Evolutionary conservation across 1,140 invertebrate genomes (phyloP).

Genomic region (Drosophila simulans): DNA sequence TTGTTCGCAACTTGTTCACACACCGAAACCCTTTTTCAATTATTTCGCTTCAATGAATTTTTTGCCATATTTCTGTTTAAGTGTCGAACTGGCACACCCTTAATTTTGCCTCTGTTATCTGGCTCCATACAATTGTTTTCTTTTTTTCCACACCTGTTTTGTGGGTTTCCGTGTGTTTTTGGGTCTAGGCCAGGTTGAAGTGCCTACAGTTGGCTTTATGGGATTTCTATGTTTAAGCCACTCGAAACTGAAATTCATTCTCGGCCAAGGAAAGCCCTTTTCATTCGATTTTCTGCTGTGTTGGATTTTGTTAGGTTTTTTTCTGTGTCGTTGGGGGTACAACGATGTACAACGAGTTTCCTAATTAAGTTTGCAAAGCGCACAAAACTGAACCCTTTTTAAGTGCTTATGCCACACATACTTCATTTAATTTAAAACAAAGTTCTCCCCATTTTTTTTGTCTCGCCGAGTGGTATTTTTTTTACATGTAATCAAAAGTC

Average conservation of each 20-base stretch:
- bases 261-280: conserved; percentile 19
- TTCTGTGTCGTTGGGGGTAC: neutral
- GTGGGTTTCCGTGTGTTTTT: conserved; percentile 27
- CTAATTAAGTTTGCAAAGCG: conserved; percentile 68
- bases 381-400: conserved; percentile 57
- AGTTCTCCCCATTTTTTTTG: conserved; percentile 39
- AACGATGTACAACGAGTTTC: conserved; percentile 43
- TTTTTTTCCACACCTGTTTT: conserved; percentile 58
- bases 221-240: conserved; percentile 48
- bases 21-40: conserved; percentile 73
- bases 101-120: conserved; percentile 13
- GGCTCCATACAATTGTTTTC: conserved; percentile 22
- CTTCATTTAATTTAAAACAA: conserved; percentile 67
- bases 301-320: conserved; percentile 37
- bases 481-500: conserved; percentile 48
- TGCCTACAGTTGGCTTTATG: conserved; percentile 51
- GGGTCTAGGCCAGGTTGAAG: conserved; percentile 16
- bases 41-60: conserved; percentile 70
- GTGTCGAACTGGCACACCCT: conserved; percentile 1
- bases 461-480: conserved; percentile 48
- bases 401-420: conserved; percentile 54
- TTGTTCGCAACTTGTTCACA: conserved; percentile 51
- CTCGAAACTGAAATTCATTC: conserved; percentile 55
- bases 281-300: conserved; percentile 67
- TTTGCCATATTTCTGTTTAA: conserved; percentile 51